These are phyloP conservation scores for Nycticebus coucang DNA, from an alignment of 2,113 vertebrate genomes.

Conservation along the genomic window DNA sequence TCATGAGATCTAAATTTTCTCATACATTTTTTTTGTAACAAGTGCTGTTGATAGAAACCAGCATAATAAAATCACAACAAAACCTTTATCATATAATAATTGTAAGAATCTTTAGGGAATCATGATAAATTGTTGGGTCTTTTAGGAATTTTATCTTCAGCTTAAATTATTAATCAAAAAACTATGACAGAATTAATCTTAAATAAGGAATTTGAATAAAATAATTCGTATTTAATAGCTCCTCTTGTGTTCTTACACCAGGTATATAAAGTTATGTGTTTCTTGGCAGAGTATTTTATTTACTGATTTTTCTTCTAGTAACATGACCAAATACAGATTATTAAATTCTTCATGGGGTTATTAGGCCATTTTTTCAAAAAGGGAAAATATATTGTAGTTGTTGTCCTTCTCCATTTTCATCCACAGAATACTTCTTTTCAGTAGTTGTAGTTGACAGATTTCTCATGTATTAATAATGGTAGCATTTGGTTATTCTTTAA, in stretches of 20 bases:
- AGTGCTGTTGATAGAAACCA: neutral
- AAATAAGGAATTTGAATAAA: neutral
- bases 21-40: neutral
- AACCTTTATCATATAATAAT: neutral
- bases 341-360: neutral
- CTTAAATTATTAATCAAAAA: neutral
- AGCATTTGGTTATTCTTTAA: neutral
- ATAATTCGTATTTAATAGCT: neutral
- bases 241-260: neutral
- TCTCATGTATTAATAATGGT: neutral
- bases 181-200: neutral
- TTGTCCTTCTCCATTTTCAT: neutral
- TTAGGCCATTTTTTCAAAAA: slow-evolving; percentile 3
- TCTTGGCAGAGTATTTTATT: neutral
- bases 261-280: neutral
- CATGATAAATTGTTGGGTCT: neutral
- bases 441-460: neutral
- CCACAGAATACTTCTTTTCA: neutral
- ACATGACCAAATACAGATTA: neutral
- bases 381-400: neutral
- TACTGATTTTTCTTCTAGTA: neutral
- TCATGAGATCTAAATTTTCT: slow-evolving; percentile 10
- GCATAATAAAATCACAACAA: neutral
- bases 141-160: neutral
- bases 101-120: neutral